Conservation (phyloP, 2,888 invertebrate genomes). For the Apoderus coryli region DNA sequence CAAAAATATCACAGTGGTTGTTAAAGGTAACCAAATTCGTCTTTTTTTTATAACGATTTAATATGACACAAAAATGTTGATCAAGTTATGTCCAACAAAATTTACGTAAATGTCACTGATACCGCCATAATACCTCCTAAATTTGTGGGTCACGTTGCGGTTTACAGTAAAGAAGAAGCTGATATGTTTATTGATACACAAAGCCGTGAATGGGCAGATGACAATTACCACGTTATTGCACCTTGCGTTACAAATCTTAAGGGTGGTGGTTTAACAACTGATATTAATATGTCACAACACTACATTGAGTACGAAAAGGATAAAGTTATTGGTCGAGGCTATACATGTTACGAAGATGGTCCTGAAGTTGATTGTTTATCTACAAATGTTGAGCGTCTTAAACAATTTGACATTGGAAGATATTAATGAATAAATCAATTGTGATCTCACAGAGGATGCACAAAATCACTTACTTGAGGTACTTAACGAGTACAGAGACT, state of each 20-base stretch:
- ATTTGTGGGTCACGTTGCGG: constrained; percentile 11
- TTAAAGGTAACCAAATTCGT: constrained; percentile 12
- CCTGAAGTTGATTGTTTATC: no score
- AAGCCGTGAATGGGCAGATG: constrained; percentile 4
- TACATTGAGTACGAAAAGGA: no score
- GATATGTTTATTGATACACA: constrained; percentile 11
- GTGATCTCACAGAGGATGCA: no score
- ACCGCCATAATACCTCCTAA: constrained; percentile 9
- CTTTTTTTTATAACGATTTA: constrained; percentile 7
- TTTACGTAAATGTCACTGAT: constrained; percentile 8
- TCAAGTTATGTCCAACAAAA: constrained; percentile 13
- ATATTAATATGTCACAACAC: constrained; percentile 11
- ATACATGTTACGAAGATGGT: no score
- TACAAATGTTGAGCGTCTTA: no score
- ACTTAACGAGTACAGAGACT: constrained; percentile 13
- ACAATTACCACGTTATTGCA: constrained; percentile 10
- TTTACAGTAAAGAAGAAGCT: constrained; percentile 3
- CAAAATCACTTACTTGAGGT: constrained; percentile 5
- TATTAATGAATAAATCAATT: no score
- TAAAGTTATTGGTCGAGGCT: no score
- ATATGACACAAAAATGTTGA: no score
- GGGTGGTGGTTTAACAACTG: constrained; percentile 4
- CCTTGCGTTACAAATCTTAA: constrained; percentile 9
- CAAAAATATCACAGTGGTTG: constrained; percentile 9
- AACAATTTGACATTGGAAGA: no score